Conservation (phyloP, 2,888 invertebrate species). For the Cenopis cana region DNA sequence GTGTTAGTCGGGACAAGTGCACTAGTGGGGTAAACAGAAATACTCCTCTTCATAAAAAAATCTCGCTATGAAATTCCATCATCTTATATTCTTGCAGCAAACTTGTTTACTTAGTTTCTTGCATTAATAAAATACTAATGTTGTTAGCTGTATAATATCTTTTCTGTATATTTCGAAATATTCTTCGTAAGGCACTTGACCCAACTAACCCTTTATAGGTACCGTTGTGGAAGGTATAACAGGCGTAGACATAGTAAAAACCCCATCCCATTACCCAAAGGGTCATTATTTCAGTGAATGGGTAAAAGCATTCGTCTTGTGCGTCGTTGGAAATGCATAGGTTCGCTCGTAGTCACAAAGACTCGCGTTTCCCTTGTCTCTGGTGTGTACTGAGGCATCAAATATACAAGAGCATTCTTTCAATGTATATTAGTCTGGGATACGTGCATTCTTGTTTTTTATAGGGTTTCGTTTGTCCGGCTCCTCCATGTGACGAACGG, state of each 20-base stretch:
- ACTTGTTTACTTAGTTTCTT: no score
- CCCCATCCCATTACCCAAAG: slow-evolving; percentile 23
- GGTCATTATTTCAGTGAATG: slow-evolving; percentile 25
- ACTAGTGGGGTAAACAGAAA: no score
- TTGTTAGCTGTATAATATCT: neutral
- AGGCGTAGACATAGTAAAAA: neutral
- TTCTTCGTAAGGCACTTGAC: neutral
- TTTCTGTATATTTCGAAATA: neutral
- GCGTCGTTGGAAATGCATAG: slow-evolving; percentile 27
- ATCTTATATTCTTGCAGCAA: no score
- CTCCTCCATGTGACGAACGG: neutral
- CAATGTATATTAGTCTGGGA: slow-evolving; percentile 6
- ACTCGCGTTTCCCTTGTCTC: neutral
- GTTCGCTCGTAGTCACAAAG: slow-evolving; percentile 9
- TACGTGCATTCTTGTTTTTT: neutral
- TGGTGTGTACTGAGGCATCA: slow-evolving; percentile 6
- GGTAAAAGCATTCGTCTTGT: slow-evolving; percentile 18
- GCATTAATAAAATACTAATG: no score
- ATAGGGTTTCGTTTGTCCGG: neutral
- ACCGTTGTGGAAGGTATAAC: neutral
- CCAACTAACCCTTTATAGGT: neutral
- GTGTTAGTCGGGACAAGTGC: no score
- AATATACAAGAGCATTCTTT: slow-evolving; percentile 18
- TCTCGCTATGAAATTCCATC: no score
- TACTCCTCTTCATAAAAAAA: no score